Evolutionary conservation across 53 echinoderm and acorn worm species (phyloP), one percentile per base, ranked within the genome.

Genomic region (Antedon mediterranea): DNA sequence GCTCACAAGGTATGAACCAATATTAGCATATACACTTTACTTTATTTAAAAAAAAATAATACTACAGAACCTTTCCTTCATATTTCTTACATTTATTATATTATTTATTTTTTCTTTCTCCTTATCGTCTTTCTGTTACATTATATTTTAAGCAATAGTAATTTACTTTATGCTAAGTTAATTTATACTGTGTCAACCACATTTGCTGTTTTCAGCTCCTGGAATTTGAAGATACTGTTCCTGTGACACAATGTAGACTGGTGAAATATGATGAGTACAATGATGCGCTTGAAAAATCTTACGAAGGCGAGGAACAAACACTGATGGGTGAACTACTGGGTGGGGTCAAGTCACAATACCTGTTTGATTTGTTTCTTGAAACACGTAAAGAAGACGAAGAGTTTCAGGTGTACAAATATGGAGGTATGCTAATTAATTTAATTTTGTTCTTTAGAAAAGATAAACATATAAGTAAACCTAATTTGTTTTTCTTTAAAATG

Each of bases 231-330:
- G 84, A 84, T 71, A 85, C 81, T 73, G 74, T 86, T 43, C 84
- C 92, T 0, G 42, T 92, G 4, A 84, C 78, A 3, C 89, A 87
- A 37, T 97, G 97, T 72, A 84, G 97, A 14, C 82, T 97, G 80
- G 97, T 97, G n/a, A 97, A 97, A 76, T 97, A 97, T 37, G 97
- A 97, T 30, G 97, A 97, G 72, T 92, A 89, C 81, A 89, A 97
- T 31, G 97, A 97, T 78, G 89, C 92, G 11, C 79, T 97, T 33
- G 97, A 97, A 81, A 92, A 83, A 73, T 97, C 97, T 7, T 92
- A 85, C 43, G 92, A 97, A 71, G 86, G 82, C 9, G 88, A 89
- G 31, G 89, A 87, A n/a, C 80, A 86, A 43, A 89, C 92, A 4
- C 88, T 79, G 3, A 97, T 97, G 83, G 97, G 97, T 37, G 82